Evolutionary conservation across 2,888 invertebrate species (phyloP).

Genomic region (Microchrysa polita): DNA sequence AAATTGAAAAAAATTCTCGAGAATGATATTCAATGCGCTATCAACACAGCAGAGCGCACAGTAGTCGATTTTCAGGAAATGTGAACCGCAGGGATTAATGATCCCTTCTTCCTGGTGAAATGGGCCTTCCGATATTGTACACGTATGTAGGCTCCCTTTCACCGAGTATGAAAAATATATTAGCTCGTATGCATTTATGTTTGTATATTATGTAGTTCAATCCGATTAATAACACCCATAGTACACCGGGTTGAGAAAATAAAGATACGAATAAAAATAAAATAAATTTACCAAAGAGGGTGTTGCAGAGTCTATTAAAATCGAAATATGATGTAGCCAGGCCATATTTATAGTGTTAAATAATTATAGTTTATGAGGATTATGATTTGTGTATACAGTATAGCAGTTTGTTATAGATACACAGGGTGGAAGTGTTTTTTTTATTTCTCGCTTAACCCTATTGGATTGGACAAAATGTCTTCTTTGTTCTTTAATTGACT

Average conservation of each 20-base stretch:
- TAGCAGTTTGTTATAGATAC: not conserved
- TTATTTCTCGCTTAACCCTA: too few relatives aligned
- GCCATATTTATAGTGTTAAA: conserved; percentile 1
- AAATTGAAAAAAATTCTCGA: too few relatives aligned
- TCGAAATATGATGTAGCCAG: conserved; percentile 31
- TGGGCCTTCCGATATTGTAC: conserved; percentile 1
- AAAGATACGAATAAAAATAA: not conserved
- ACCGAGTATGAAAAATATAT: not conserved
- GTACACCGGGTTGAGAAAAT: not conserved
- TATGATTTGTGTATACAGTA: not conserved
- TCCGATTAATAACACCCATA: conserved; percentile 33
- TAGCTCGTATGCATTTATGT: too few relatives aligned
- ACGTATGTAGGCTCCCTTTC: not conserved
- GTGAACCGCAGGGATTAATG: conserved; percentile 18
- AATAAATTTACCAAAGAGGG: conserved; percentile 30
- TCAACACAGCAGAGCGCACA: too few relatives aligned
- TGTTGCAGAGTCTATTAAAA: conserved; percentile 24
- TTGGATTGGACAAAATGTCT: conserved; percentile 3
- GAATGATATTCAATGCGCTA: too few relatives aligned
- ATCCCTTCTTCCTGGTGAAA: not conserved
- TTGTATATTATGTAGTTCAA: too few relatives aligned
- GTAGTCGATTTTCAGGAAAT: conserved; percentile 21
- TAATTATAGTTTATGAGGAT: conserved; percentile 32
- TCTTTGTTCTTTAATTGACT: conserved; percentile 32
- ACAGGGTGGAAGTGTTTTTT: not conserved